phyloP scores from a whole-genome alignment of 2,113 vertebrate genomes.

The Meles meles region DNA sequence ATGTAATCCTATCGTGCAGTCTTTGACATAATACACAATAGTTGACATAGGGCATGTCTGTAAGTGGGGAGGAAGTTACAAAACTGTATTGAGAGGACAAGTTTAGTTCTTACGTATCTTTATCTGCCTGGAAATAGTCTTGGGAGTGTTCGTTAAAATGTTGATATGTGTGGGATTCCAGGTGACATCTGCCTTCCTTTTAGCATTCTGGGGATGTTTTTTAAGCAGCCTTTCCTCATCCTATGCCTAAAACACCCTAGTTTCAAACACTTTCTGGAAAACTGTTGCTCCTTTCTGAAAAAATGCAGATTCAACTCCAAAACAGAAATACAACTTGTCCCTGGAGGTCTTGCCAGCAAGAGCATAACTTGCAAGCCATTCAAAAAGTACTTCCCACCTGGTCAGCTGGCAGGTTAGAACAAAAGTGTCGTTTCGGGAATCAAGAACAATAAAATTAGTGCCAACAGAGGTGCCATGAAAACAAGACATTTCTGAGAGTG shows the following conservation, averaged over 20 bases:
- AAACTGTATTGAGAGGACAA: neutral
- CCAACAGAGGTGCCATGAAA: neutral
- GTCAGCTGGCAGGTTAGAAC: neutral
- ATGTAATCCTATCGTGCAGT: neutral
- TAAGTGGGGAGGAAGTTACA: neutral
- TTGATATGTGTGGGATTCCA: neutral
- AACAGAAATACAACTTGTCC: neutral
- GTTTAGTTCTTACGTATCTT: neutral
- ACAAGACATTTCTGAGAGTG: neutral
- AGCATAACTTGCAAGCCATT: neutral
- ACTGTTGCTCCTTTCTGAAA: neutral
- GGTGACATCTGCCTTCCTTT: neutral
- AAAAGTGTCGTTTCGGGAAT: neutral
- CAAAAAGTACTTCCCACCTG: neutral
- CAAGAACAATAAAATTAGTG: neutral
- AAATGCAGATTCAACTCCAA: neutral
- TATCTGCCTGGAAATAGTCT: neutral
- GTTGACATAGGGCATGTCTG: neutral
- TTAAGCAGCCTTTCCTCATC: neutral
- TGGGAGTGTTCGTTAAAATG: neutral
- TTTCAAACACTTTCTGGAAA: neutral
- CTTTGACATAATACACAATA: neutral
- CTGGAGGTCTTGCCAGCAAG: neutral
- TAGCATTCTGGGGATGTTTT: neutral
- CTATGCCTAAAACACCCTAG: neutral